Conservation (phyloP, 2,888 invertebrate genomes). For the Athalia circularis region DNA sequence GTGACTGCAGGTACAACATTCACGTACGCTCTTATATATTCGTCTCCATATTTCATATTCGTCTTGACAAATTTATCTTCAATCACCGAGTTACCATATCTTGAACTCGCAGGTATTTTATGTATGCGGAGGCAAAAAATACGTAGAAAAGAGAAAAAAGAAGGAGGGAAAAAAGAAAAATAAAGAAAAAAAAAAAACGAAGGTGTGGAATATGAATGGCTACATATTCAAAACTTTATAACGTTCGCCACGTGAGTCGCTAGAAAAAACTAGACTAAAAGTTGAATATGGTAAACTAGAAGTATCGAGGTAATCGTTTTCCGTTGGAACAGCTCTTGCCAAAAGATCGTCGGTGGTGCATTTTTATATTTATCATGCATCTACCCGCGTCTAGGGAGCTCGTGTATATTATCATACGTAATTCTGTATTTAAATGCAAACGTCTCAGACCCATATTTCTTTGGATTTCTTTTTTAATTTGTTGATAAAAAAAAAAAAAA, state of each 20-base stretch:
- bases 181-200: too few species aligned
- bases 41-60: background rate
- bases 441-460: background rate
- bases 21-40: too few species aligned
- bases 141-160: background rate
- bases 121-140: background rate
- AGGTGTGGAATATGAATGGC: too few species aligned
- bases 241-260: background rate
- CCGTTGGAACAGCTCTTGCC: constrained; percentile 13
- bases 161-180: too few species aligned
- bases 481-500: too few species aligned
- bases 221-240: too few species aligned
- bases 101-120: too few species aligned
- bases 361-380: constrained; percentile 29
- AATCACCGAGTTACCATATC: constrained; percentile 9
- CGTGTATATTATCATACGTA: constrained; percentile 22
- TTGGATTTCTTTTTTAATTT: background rate
- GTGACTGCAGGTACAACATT: too few species aligned
- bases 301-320: constrained; percentile 35
- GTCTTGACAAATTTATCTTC: constrained; percentile 35
- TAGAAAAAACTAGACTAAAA: constrained; percentile 6
- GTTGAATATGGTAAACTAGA: constrained; percentile 9
- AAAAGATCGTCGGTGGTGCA: constrained; percentile 16
- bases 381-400: background rate
- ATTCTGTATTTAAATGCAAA: constrained; percentile 42